phyloP scores from a whole-genome alignment of 2,113 vertebrate genomes.

The Scartelaos histophorus region DNA sequence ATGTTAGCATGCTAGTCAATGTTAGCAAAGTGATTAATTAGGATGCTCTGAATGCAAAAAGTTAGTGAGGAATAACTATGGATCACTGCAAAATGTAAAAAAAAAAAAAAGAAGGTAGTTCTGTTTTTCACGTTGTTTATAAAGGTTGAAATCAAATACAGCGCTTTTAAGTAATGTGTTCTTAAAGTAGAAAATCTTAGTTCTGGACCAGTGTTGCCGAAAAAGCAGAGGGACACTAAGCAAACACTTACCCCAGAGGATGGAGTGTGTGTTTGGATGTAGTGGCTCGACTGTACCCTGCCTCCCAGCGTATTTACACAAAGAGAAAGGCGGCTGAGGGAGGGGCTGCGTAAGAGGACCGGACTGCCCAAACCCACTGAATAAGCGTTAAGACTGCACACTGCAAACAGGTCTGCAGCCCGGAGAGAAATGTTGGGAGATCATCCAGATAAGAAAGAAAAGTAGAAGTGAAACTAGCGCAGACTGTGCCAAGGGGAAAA shows the following conservation, averaged over 20 bases:
- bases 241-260: constrained; percentile 32
- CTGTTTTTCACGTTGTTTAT: too few relatives aligned
- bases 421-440: constrained; percentile 50
- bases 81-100: too few relatives aligned
- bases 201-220: constrained; percentile 7
- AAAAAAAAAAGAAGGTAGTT: too few relatives aligned
- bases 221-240: constrained; percentile 22
- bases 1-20: too few relatives aligned
- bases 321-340: constrained; percentile 1
- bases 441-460: constrained; percentile 42
- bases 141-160: too few relatives aligned
- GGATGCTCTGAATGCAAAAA: too few relatives aligned
- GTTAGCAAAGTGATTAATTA: too few relatives aligned
- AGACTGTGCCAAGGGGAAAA: too few relatives aligned
- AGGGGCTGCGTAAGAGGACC: constrained; percentile 53
- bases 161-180: neutral
- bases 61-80: too few relatives aligned
- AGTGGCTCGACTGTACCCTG: constrained; percentile 38
- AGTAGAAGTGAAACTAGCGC: constrained; percentile 21
- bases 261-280: constrained; percentile 30
- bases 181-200: constrained; percentile 13
- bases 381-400: constrained; percentile 54
- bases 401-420: constrained; percentile 33
- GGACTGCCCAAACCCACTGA: constrained; percentile 56
- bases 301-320: constrained; percentile 58